These are phyloP conservation scores for Mythimna impura DNA, from an alignment of 2,888 invertebrate genomes.

Conservation along the genomic window DNA sequence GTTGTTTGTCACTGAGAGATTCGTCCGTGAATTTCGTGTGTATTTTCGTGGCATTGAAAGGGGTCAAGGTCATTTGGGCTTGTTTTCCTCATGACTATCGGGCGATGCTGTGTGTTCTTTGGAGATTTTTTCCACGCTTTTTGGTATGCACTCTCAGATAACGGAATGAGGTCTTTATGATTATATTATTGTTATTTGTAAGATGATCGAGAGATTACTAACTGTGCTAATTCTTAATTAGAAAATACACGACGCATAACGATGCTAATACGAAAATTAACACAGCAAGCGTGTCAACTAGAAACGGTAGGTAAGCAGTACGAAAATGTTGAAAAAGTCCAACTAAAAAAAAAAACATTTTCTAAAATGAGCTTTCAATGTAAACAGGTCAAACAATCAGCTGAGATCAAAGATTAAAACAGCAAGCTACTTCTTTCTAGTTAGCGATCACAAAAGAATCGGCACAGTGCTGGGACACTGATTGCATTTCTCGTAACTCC, in stretches of 20 bases:
- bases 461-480: constrained; percentile 38
- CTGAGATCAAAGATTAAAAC: constrained; percentile 35
- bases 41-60: constrained; percentile 19
- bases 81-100: constrained; percentile 18
- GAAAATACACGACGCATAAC: no score
- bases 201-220: background rate
- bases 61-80: constrained; percentile 32
- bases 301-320: no score
- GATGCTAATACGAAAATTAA: background rate
- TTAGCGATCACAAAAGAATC: constrained; percentile 41
- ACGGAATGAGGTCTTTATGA: background rate
- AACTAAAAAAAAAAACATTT: background rate
- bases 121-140: background rate
- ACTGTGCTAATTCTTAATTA: background rate
- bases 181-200: background rate
- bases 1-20: constrained; percentile 37
- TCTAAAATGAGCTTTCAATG: background rate
- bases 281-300: background rate
- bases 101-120: constrained; percentile 4
- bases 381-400: constrained; percentile 1
- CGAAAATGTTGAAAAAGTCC: no score
- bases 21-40: constrained; percentile 22
- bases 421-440: constrained; percentile 16
- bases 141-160: background rate
- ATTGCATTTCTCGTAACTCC: constrained; percentile 56